Conservation (phyloP, 2,888 invertebrate species). For the Tortrix viridana region DNA sequence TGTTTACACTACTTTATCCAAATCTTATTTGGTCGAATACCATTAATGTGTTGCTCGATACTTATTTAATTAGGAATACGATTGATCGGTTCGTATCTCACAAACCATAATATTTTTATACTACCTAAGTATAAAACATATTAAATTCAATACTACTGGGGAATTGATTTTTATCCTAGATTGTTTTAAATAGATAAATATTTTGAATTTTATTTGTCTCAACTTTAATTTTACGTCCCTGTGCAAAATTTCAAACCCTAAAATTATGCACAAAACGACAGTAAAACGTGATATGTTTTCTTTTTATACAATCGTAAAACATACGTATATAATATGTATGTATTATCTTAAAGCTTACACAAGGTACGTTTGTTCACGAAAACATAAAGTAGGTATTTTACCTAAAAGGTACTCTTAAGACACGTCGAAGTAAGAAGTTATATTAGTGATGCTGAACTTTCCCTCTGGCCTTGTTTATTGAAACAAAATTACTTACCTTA, state of each 20-base stretch:
- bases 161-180: neutral
- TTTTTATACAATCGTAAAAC: slow-evolving; percentile 43
- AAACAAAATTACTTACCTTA: slow-evolving; percentile 71
- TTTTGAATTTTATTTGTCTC: neutral
- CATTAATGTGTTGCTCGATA: slow-evolving; percentile 17
- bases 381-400: slow-evolving; percentile 61
- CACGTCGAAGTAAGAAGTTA: slow-evolving; percentile 69
- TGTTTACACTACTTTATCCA: slow-evolving; percentile 34
- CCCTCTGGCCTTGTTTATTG: slow-evolving; percentile 69
- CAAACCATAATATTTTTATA: slow-evolving; percentile 22
- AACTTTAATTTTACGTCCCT: neutral
- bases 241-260: slow-evolving; percentile 35
- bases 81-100: slow-evolving; percentile 16
- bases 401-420: slow-evolving; percentile 80
- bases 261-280: slow-evolving; percentile 46
- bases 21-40: slow-evolving; percentile 36
- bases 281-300: slow-evolving; percentile 56
- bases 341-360: slow-evolving; percentile 36
- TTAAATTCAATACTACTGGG: slow-evolving; percentile 6
- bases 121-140: slow-evolving; percentile 28
- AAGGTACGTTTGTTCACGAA: slow-evolving; percentile 43
- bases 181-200: neutral
- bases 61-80: slow-evolving; percentile 26
- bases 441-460: slow-evolving; percentile 77
- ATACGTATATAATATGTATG: slow-evolving; percentile 64